These are phyloP conservation scores for Alosa alosa DNA, from an alignment of 2,113 vertebrate species.

Conservation along the genomic window DNA sequence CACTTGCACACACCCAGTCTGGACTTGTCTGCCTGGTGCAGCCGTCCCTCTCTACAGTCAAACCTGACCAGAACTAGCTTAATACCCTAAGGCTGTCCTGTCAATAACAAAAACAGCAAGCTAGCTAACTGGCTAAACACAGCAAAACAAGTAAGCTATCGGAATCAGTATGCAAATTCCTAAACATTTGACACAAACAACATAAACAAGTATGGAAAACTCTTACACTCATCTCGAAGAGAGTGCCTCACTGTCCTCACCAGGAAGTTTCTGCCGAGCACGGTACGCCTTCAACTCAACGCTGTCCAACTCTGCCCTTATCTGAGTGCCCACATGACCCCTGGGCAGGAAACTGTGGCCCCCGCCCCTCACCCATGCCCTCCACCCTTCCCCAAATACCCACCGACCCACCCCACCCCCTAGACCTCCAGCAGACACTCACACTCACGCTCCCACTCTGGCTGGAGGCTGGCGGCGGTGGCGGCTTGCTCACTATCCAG, in stretches of 20 bases:
- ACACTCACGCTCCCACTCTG: constrained; percentile 37
- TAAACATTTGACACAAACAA: background rate
- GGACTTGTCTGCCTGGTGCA: background rate
- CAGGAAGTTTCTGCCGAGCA: constrained; percentile 12
- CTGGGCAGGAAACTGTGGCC: constrained; percentile 24
- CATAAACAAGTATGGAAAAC: constrained; percentile 19
- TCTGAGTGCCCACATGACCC: constrained; percentile 40
- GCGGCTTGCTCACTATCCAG: constrained; percentile 45
- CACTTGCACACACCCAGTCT: background rate
- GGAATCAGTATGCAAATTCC: background rate
- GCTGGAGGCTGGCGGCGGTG: constrained; percentile 15
- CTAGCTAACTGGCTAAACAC: background rate
- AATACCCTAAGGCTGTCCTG: background rate
- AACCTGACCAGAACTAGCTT: background rate
- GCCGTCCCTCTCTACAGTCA: background rate
- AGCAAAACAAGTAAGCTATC: background rate
- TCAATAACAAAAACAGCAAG: background rate
- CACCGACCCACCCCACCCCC: background rate
- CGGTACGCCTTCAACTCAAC: constrained; percentile 9
- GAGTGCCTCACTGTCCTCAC: constrained; percentile 22
- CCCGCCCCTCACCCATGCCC: constrained; percentile 26
- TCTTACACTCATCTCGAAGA: constrained; percentile 46
- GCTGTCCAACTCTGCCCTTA: constrained; percentile 34
- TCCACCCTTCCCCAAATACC: background rate
- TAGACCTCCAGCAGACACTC: background rate